Evolutionary conservation across 2,113 vertebrate species (phyloP), one percentile per base, ranked within the genome.

Genomic region (Nycticebus coucang): DNA sequence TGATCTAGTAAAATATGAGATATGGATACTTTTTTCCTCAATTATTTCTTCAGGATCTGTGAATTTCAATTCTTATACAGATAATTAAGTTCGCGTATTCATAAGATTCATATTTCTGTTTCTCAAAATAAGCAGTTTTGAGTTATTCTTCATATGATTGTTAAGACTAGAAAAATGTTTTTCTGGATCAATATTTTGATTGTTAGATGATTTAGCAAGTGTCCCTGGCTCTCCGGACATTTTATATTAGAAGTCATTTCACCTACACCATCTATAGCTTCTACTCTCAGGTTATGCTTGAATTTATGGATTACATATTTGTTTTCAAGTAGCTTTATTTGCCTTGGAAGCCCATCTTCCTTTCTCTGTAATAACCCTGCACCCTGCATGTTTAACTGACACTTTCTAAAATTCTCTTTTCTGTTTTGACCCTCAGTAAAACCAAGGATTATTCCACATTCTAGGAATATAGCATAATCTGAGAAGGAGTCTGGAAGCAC

Each of bases 31-130:
- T 41, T 89, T 89, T 87, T 57, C 13, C 13, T 26, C 4, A 69
- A 37, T 57, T 66, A 83, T 9, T 60, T 91, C 26, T 83, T 95
- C 17, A 62, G 37, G 4, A 37, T 41, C 41, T 95, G 28, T 87
- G 37, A 93, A 89, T 87, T 90, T 64, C 95, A 80, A 77, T 18
- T 93, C 41, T 92, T 30, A 84, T 35, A 60, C 13, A 5, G 87
- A 85, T 68, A 85, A 85, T 69, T 50, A 93, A 83, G 30, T 84
- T 80, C 55, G 2, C 4, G 26, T 84, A 35, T 85, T 85, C 13
- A 82, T 30, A 88, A 85, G 10, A 66, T n/a, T 11, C 11, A 24
- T 24, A 69, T 64, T 74, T 77, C 9, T 88, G 17, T 91, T 95
- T 94, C 66, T n/a, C 6, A 71, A 88, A 94, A 37, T 5, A 94